A percentile compares a stretch with the other conserved stretches of the same genome.
These are phyloP conservation scores for Alosa alosa DNA, from an alignment of 2,113 vertebrate species.

Conservation along the genomic window DNA sequence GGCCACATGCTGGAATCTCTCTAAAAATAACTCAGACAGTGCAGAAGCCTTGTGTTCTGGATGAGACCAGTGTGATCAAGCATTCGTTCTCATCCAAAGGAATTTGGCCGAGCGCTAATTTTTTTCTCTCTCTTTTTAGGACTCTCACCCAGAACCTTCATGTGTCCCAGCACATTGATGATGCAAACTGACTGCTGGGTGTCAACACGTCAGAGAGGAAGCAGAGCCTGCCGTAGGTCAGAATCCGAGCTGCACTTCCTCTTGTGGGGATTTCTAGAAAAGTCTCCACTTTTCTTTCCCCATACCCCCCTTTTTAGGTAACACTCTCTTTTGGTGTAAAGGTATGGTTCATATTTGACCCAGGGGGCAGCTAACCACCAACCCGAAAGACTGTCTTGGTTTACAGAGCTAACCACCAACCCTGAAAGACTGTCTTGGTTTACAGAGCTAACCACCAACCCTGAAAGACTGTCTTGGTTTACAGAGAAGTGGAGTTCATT, in stretches of 20 bases:
- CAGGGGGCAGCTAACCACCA: too few relatives aligned
- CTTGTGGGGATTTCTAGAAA: not conserved
- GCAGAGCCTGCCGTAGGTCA: not conserved
- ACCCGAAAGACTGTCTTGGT: too few relatives aligned
- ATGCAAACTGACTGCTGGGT: not conserved
- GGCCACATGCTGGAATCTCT: conserved; percentile 15
- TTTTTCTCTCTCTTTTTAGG: not conserved
- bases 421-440: too few relatives aligned
- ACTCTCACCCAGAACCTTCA: not conserved
- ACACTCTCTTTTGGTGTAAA: too few relatives aligned
- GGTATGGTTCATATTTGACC: too few relatives aligned
- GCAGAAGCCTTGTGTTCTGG: not conserved
- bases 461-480: too few relatives aligned
- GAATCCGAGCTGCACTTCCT: not conserved
- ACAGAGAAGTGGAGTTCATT: too few relatives aligned
- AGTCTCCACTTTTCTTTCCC: too few relatives aligned
- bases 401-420: too few relatives aligned
- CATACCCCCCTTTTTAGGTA: too few relatives aligned
- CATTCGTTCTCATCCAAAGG: not conserved
- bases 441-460: too few relatives aligned
- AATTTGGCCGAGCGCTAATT: not conserved
- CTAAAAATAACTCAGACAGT: not conserved
- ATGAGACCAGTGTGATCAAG: not conserved
- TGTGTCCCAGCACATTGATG: not conserved
- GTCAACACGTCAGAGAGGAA: not conserved